Conservation (phyloP, 1,140 invertebrate genomes). For the Zaprionus vittiger region DNA sequence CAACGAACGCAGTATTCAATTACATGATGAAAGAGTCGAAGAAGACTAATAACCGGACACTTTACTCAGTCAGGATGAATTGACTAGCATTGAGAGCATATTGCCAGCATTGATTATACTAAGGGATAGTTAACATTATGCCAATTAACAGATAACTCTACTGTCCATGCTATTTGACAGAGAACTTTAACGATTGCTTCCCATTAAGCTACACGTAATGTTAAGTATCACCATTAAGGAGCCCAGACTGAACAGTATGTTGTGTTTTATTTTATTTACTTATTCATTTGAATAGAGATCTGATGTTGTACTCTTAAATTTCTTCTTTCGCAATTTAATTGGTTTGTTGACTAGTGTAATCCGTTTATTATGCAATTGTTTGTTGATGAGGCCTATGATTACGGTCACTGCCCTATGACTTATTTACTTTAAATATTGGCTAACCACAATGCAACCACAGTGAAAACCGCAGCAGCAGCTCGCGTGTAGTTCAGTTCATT, state of each 20-base stretch:
- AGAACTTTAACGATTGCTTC: background rate
- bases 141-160: background rate
- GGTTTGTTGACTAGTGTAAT: conserved; percentile 8
- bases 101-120: too few relatives aligned
- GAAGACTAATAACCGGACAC: too few relatives aligned
- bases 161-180: background rate
- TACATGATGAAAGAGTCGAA: too few relatives aligned
- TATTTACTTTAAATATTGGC: conserved; percentile 26
- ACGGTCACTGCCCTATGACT: conserved; percentile 39
- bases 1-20: too few relatives aligned
- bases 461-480: background rate
- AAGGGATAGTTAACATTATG: background rate
- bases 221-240: background rate
- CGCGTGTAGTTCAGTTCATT: conserved; percentile 11
- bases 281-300: background rate
- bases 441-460: conserved; percentile 43
- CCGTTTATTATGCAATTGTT: conserved; percentile 54
- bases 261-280: background rate
- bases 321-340: background rate
- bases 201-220: background rate
- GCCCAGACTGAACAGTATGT: too few relatives aligned
- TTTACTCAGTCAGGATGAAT: too few relatives aligned
- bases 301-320: background rate
- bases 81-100: too few relatives aligned
- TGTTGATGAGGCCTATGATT: conserved; percentile 37